Base-by-base conservation (phyloP, 2,888 invertebrate genomes). In the Malthinus flaveolus region DNA sequence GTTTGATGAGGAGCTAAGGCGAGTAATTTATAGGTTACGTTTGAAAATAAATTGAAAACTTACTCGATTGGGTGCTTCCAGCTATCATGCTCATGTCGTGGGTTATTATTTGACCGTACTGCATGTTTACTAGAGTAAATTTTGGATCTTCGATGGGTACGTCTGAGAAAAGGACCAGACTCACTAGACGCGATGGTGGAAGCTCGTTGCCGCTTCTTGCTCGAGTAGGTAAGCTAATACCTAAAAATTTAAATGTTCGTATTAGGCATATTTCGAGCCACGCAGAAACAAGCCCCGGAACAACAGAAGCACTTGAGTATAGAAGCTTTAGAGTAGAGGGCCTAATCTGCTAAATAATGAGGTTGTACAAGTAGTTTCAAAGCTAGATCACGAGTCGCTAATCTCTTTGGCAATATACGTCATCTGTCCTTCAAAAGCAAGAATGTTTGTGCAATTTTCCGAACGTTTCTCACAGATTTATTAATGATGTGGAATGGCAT, bases 51-150 rank as follows among this genome's bases (percentile, higher is more conserved):
- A 32, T 11, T 12, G 4, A 39, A 15, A 64, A 84, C 89, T 84
- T 80, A 92, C 91, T 89, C 15, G 88, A 85, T 78, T 91, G 91
- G 2, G 89, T 85, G 48, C 85, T 83, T 49, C 88, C 88, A 49
- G 86, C 86, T 32, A 88, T 85, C 71, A 90, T 80, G 12, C 88
- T 88, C 87, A 91, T 89, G 70, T 91, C 91, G 75, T 91, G 91
- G 6, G 90, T 88, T 33, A 91, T 81, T 64, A 91, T 86, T 78
- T 91, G 91, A 0, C 91, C 91, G 83, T 87, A 91, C 68, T 90
- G 90, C 84, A 90, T 90, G 44, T 91, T 85, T 47, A 86, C 85
- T 10, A 93, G 79, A 11, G 88, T 91, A 81, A 85, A 92, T 59
- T 85, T 78, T 0, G 86, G 88, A 77, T 93, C 92, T 4, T 87